Conservation (phyloP, 2,888 invertebrate genomes). For the Taphrorychus bicolor region DNA sequence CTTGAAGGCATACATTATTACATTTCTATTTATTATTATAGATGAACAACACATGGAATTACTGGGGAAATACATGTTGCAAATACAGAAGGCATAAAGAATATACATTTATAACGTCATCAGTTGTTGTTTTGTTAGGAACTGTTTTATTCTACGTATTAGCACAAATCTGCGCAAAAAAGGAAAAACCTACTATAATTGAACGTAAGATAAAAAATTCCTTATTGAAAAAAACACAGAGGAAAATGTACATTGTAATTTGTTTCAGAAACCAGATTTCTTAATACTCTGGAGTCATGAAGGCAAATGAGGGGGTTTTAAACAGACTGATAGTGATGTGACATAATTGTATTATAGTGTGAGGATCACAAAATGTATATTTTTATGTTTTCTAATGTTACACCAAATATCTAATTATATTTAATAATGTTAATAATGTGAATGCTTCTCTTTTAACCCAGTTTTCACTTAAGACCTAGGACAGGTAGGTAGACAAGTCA, state of each 20-base stretch:
- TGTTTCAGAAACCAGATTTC: conserved; percentile 57
- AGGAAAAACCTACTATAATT: conserved; percentile 52
- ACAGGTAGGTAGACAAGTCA: too few relatives aligned
- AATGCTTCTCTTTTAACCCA: too few relatives aligned
- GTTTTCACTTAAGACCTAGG: too few relatives aligned
- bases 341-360: too few relatives aligned
- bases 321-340: neutral
- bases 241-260: neutral
- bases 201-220: conserved; percentile 54
- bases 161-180: conserved; percentile 60
- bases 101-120: conserved; percentile 64
- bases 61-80: conserved; percentile 71
- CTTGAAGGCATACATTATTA: too few relatives aligned
- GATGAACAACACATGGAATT: conserved; percentile 64
- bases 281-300: conserved; percentile 34
- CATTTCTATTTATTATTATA: conserved; percentile 41
- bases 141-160: conserved; percentile 67
- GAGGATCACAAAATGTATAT: too few relatives aligned
- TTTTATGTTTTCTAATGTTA: too few relatives aligned
- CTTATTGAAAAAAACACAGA: neutral
- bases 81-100: conserved; percentile 65
- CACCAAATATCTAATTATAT: too few relatives aligned
- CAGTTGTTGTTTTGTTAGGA: conserved; percentile 62
- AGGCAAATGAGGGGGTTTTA: neutral
- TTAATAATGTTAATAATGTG: too few relatives aligned